These are phyloP conservation scores for Brassicogethes aeneus DNA, from an alignment of 2,888 invertebrate species.

Conservation along the genomic window DNA sequence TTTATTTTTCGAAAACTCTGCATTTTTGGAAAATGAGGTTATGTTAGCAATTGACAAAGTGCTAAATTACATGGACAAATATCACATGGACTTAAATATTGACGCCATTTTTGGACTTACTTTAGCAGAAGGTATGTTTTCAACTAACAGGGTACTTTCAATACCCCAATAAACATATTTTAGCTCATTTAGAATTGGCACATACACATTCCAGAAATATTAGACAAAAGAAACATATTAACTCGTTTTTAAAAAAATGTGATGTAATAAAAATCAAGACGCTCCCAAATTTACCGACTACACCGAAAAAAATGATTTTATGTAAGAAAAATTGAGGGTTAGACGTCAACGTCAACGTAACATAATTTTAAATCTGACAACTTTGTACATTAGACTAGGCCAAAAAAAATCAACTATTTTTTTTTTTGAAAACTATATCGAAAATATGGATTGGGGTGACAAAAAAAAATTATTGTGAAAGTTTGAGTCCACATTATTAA, in stretches of 20 bases:
- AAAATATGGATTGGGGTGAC: too few species aligned
- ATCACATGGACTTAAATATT: slow-evolving; percentile 35
- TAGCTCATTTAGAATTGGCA: slow-evolving; percentile 5
- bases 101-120: slow-evolving; percentile 36
- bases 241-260: slow-evolving; percentile 13
- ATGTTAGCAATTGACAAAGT: slow-evolving; percentile 22
- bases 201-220: too few species aligned
- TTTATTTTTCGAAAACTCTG: too few species aligned
- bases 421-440: too few species aligned
- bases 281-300: slow-evolving; percentile 14
- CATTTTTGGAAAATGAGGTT: too few species aligned
- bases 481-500: too few species aligned
- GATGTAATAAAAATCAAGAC: slow-evolving; percentile 16
- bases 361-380: too few species aligned
- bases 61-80: slow-evolving; percentile 30
- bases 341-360: too few species aligned
- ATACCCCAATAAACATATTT: not conserved
- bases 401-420: too few species aligned
- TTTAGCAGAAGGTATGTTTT: slow-evolving; percentile 34
- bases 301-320: slow-evolving; percentile 17
- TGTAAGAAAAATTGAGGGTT: slow-evolving; percentile 22
- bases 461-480: too few species aligned
- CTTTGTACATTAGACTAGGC: too few species aligned
- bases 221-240: slow-evolving; percentile 6
- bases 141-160: not conserved